Evolutionary conservation across 2,113 vertebrate species (phyloP).

Genomic region (Mirounga angustirostris): DNA sequence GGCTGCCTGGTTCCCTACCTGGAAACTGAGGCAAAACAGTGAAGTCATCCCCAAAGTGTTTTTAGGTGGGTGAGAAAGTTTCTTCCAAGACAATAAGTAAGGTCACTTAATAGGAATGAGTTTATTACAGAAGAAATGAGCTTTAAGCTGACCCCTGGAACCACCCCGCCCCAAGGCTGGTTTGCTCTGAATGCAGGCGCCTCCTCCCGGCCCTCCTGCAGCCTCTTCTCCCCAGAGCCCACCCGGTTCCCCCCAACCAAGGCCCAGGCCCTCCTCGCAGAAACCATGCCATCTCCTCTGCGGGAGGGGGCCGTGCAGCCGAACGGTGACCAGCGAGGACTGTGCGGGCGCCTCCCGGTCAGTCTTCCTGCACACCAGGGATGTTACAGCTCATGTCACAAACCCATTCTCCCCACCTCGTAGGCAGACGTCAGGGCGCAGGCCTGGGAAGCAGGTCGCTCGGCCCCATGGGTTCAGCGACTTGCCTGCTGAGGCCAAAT

Average conservation of each 20-base stretch:
- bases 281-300: no score
- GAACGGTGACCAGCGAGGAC: fast-evolving
- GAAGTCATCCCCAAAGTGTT: background rate
- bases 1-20: background rate
- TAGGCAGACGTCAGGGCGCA: background rate
- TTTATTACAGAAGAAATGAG: background rate
- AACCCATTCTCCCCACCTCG: background rate
- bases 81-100: background rate
- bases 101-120: background rate
- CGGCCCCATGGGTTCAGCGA: background rate
- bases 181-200: fast-evolving
- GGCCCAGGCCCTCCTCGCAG: no score
- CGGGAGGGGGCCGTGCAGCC: background rate
- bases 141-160: background rate
- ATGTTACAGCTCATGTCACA: background rate
- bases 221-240: background rate
- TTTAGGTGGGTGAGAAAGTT: background rate
- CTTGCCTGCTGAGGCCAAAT: background rate
- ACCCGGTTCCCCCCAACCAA: no score
- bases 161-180: background rate
- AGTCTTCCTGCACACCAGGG: background rate
- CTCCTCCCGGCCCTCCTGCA: background rate
- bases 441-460: background rate
- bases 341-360: background rate
- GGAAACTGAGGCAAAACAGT: background rate